Percentiles rank a stretch among this genome's conserved stretches.
phyloP scores from a whole-genome alignment of 1,140 invertebrate genomes.

The Charaxes varanes region DNA sequence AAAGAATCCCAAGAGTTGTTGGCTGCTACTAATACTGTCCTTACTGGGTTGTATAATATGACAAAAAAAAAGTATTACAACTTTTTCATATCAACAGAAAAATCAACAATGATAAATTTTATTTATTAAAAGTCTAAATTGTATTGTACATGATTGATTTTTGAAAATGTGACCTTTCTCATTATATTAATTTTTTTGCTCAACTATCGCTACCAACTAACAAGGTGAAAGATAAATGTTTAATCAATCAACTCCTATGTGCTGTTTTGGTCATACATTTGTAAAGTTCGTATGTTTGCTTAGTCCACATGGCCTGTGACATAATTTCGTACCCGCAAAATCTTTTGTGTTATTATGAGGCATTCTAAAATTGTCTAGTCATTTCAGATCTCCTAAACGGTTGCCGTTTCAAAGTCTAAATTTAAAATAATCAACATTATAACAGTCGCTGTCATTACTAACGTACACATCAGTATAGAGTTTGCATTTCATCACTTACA shows the following conservation, averaged over 20 bases:
- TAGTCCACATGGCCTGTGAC: not conserved
- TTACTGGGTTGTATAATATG: too few relatives aligned
- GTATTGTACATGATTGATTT: too few relatives aligned
- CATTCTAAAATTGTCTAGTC: not conserved
- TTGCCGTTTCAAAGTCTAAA: not conserved
- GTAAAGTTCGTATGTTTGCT: too few relatives aligned
- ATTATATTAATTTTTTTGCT: not conserved
- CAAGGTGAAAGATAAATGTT: not conserved
- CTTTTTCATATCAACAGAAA: too few relatives aligned
- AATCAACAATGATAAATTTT: too few relatives aligned
- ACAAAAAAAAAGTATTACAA: too few relatives aligned
- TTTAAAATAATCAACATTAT: not conserved
- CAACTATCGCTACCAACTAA: conserved; percentile 1
- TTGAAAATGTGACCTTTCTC: conserved; percentile 4
- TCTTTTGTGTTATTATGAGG: not conserved
- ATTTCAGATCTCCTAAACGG: not conserved
- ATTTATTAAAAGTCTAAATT: too few relatives aligned
- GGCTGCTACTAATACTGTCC: too few relatives aligned
- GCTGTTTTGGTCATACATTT: too few relatives aligned
- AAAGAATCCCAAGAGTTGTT: too few relatives aligned
- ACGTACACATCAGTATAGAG: conserved; percentile 1
- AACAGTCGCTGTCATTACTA: not conserved
- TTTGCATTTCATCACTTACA: too few relatives aligned
- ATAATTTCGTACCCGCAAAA: not conserved
- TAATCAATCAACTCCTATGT: too few relatives aligned